Evolutionary conservation across 2,113 vertebrate genomes (phyloP).

Genomic region (Suncus etruscus): DNA sequence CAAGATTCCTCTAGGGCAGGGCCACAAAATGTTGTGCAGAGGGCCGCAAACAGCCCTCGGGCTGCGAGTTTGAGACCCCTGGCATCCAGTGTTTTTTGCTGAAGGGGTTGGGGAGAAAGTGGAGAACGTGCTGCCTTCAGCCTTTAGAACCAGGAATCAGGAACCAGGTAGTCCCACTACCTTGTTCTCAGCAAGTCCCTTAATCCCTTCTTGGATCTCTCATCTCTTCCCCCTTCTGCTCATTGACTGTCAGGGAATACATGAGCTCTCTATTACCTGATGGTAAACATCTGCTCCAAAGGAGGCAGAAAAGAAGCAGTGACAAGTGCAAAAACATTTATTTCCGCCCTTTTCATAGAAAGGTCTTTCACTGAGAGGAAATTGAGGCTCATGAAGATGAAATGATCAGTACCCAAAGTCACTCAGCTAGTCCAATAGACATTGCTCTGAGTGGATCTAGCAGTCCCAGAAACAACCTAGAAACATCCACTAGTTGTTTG

Average conservation of each 20-base stretch:
- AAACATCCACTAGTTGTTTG: background rate
- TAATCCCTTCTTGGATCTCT: too few relatives aligned
- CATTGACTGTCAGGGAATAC: too few relatives aligned
- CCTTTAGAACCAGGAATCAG: background rate
- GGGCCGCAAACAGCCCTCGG: too few relatives aligned
- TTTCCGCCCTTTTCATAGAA: too few relatives aligned
- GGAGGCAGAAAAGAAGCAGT: background rate
- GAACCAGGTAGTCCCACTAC: background rate
- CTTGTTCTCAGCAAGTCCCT: background rate
- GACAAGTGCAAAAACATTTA: background rate
- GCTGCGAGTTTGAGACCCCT: too few relatives aligned
- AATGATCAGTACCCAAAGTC: background rate
- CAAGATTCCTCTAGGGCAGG: too few relatives aligned
- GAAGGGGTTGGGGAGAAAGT: background rate
- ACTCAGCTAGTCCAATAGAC: background rate
- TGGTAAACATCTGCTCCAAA: background rate
- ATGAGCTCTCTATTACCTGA: fast-evolving
- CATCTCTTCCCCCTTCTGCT: too few relatives aligned
- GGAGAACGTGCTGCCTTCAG: background rate
- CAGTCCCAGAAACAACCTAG: background rate
- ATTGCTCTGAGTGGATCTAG: background rate
- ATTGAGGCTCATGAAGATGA: background rate
- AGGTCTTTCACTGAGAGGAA: background rate
- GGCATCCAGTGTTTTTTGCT: background rate
- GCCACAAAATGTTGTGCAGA: too few relatives aligned